A percentile compares a stretch with the other conserved stretches of the same genome.
These are phyloP conservation scores for Trididemnum clinides DNA, from an alignment of 23 tunicate species.

Conservation along the genomic window DNA sequence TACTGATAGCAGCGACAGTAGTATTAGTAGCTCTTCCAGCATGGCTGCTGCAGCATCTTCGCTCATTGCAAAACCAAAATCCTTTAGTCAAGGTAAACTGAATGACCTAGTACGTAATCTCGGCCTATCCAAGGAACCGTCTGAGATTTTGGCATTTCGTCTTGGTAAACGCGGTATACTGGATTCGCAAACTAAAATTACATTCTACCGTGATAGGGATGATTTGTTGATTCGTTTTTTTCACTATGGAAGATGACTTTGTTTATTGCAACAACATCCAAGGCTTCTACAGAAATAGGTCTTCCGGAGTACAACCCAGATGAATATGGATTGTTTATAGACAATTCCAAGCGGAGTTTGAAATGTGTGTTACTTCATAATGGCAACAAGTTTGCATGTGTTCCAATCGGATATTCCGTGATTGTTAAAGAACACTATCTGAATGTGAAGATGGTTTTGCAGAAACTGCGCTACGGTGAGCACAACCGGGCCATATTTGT, in stretches of 20 bases:
- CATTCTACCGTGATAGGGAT: constrained; percentile 1
- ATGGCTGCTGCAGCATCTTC: too few species aligned
- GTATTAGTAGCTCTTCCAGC: too few species aligned
- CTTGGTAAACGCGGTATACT: background rate
- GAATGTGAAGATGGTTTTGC: background rate
- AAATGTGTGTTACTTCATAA: constrained; percentile 5
- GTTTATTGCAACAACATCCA: too few species aligned
- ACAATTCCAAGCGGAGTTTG: background rate
- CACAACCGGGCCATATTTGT: background rate
- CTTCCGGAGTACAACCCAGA: background rate
- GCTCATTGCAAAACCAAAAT: too few species aligned
- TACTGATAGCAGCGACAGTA: too few species aligned
- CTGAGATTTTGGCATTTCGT: background rate
- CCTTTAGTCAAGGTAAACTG: too few species aligned
- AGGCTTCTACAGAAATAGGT: background rate
- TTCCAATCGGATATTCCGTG: background rate
- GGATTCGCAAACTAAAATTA: constrained; percentile 5
- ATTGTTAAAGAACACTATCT: background rate
- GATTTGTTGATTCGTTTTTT: too few species aligned
- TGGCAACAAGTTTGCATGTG: constrained; percentile 3
- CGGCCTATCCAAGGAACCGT: background rate
- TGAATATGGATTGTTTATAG: background rate
- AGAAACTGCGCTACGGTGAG: background rate
- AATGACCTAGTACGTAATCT: too few species aligned
- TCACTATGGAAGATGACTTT: too few species aligned